Evolutionary conservation across 1,140 invertebrate species (phyloP).

Genomic region (Zaprionus camerounensis): DNA sequence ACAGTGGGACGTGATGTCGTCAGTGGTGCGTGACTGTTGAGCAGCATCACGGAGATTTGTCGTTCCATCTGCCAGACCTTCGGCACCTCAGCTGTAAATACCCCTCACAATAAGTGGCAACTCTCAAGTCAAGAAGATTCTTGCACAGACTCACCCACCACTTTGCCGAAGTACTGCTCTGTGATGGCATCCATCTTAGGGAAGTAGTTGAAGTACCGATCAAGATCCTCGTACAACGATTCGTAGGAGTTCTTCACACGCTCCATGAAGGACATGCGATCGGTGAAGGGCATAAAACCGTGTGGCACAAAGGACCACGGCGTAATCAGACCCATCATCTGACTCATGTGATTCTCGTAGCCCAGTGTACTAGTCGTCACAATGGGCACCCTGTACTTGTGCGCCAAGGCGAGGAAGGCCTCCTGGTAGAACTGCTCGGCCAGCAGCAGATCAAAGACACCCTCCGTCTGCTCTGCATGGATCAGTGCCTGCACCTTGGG

Average conservation of each 20-base stretch:
- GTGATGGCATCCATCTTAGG: slow-evolving; percentile 82
- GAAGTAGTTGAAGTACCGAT: slow-evolving; percentile 63
- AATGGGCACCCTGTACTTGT: slow-evolving; percentile 81
- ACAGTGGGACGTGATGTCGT: slow-evolving; percentile 69
- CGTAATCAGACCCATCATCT: slow-evolving; percentile 76
- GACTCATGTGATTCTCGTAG: slow-evolving; percentile 76
- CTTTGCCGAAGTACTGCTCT: slow-evolving; percentile 73
- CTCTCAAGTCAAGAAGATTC: not conserved
- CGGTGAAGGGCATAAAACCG: slow-evolving; percentile 65
- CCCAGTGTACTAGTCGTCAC: slow-evolving; percentile 79
- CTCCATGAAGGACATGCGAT: slow-evolving; percentile 84
- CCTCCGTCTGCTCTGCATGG: slow-evolving; percentile 63
- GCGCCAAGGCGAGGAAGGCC: slow-evolving; percentile 77
- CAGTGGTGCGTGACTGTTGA: slow-evolving; percentile 81
- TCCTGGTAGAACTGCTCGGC: slow-evolving; percentile 84
- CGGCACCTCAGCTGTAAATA: slow-evolving; percentile 79
- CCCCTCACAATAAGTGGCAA: not conserved
- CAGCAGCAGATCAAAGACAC: slow-evolving; percentile 84
- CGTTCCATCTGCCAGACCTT: slow-evolving; percentile 84
- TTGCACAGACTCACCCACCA: slow-evolving; percentile 52
- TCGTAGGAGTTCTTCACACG: slow-evolving; percentile 71
- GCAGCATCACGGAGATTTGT: slow-evolving; percentile 84
- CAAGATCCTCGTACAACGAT: slow-evolving; percentile 64
- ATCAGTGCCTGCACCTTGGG: slow-evolving; percentile 83
- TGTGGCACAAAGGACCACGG: slow-evolving; percentile 83